Conservation (phyloP, 2,113 vertebrate species). For the Miniopterus natalensis region DNA sequence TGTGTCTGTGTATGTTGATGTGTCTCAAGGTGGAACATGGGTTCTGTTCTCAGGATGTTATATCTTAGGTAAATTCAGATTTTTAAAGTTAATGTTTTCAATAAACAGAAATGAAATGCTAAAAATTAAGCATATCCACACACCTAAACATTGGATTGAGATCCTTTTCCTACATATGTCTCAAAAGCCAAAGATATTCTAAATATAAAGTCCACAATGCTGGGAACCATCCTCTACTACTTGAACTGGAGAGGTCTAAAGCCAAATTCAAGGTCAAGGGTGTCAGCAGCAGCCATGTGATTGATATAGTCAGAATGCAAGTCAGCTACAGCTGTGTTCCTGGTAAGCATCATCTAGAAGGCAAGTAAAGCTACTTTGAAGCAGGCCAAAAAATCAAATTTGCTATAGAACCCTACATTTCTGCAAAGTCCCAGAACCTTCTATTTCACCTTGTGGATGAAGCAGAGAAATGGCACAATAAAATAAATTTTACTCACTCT, state of each 20-base stretch:
- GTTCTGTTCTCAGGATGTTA: slow-evolving; percentile 30
- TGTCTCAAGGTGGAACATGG: background rate
- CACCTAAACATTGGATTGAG: background rate
- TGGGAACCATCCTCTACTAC: background rate
- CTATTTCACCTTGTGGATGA: slow-evolving; percentile 3
- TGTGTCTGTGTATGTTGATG: background rate
- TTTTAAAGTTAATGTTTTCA: slow-evolving; percentile 31
- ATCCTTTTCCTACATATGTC: background rate
- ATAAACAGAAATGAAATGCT: slow-evolving; percentile 22
- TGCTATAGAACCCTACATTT: background rate
- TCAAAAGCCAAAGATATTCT: slow-evolving; percentile 35
- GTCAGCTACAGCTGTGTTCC: background rate
- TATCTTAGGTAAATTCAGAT: slow-evolving; percentile 30
- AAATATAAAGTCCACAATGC: background rate
- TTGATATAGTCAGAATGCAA: slow-evolving; percentile 5
- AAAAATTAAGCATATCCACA: background rate
- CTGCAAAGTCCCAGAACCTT: background rate
- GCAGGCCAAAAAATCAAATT: background rate
- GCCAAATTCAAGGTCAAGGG: slow-evolving; percentile 59
- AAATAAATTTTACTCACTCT: slow-evolving; percentile 26
- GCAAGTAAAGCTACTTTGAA: background rate
- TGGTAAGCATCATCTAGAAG: background rate
- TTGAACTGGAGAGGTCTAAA: slow-evolving; percentile 4
- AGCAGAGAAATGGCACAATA: slow-evolving; percentile 36
- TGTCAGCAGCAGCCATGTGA: background rate